A percentile compares a stretch with the other conserved stretches of the same genome.
These are phyloP conservation scores for Erebia ligea DNA, from an alignment of 2,888 invertebrate species.

Conservation along the genomic window DNA sequence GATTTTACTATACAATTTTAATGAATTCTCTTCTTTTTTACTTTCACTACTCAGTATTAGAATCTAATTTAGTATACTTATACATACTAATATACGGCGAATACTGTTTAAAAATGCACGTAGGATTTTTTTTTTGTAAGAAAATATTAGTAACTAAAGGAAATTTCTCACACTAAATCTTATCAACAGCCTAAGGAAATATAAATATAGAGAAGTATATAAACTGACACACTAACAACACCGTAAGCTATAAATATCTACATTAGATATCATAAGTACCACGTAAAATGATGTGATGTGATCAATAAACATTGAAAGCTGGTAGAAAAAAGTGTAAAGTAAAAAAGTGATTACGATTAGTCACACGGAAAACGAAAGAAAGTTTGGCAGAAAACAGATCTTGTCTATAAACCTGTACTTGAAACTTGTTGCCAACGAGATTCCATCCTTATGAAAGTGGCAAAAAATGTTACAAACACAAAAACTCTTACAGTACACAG, in stretches of 20 bases:
- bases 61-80: too few relatives aligned
- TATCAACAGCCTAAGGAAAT: background rate
- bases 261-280: constrained; percentile 5
- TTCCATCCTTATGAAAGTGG: too few relatives aligned
- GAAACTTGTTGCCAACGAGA: background rate
- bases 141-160: background rate
- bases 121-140: background rate
- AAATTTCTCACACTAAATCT: background rate
- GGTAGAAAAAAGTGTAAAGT: constrained; percentile 32
- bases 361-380: constrained; percentile 35
- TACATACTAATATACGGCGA: too few relatives aligned
- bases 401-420: constrained; percentile 11
- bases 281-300: constrained; percentile 28
- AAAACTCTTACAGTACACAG: too few relatives aligned
- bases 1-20: too few relatives aligned
- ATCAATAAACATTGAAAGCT: constrained; percentile 38
- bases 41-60: too few relatives aligned
- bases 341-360: constrained; percentile 28
- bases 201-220: background rate
- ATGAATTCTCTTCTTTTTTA: too few relatives aligned
- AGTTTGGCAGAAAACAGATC: constrained; percentile 31
- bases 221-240: constrained; percentile 20
- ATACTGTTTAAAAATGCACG: too few relatives aligned
- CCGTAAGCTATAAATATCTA: constrained; percentile 30
- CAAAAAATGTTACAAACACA: too few relatives aligned